Percentiles rank a stretch among this genome's conserved stretches.
phyloP scores from a whole-genome alignment of 2,797 vertebrate species.

The Odontamblyopus rebecca region DNA sequence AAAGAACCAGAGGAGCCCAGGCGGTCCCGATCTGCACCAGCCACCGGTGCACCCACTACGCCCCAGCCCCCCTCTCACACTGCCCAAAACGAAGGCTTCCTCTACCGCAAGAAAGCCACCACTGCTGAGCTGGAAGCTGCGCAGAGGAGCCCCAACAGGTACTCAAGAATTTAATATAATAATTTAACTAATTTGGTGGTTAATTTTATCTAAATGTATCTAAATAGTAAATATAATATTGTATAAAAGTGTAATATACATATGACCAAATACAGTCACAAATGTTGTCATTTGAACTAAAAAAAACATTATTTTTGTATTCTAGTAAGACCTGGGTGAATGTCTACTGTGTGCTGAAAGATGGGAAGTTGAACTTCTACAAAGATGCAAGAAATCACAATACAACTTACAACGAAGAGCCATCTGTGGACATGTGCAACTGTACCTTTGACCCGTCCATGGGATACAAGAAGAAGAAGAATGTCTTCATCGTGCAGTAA shows the following conservation, averaged over 20 bases:
- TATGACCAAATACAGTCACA: not conserved
- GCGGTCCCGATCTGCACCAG: conserved; percentile 88
- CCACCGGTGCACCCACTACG: conserved; percentile 81
- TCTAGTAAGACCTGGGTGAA: conserved; percentile 88
- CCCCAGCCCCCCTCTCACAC: conserved; percentile 81
- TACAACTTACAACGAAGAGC: conserved; percentile 86
- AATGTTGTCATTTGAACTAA: not conserved
- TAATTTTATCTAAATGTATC: not conserved
- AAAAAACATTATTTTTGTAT: conserved; percentile 18
- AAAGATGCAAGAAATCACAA: conserved; percentile 86
- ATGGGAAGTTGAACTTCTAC: conserved; percentile 86
- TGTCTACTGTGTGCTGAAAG: conserved; percentile 88
- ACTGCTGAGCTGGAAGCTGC: conserved; percentile 84
- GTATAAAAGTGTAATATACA: too few relatives aligned
- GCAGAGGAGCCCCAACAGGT: conserved; percentile 92
- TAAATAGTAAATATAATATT: not conserved
- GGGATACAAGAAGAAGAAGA: conserved; percentile 95
- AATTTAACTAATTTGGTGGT: not conserved
- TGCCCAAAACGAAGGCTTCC: conserved; percentile 85
- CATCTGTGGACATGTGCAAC: conserved; percentile 81
- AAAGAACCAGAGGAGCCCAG: conserved; percentile 83
- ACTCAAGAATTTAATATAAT: conserved; percentile 3
- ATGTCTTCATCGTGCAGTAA: conserved; percentile 92
- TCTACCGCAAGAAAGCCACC: conserved; percentile 86
- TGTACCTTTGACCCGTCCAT: conserved; percentile 86